Evolutionary conservation across 1,140 invertebrate species (phyloP), one percentile per base, ranked within the genome.

Genomic region (Drosophila pandora): DNA sequence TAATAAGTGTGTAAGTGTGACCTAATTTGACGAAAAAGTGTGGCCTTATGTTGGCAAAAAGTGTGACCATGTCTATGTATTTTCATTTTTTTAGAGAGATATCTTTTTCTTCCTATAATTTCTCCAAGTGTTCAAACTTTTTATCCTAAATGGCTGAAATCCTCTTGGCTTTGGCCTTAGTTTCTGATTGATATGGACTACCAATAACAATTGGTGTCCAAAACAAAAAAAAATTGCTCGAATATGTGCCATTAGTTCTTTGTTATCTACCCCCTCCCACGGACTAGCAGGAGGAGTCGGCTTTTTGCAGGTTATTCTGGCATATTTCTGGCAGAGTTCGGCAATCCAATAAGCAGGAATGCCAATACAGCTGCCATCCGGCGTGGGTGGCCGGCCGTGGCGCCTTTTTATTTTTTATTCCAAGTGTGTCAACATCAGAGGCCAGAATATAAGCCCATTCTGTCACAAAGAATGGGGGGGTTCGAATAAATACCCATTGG

Each of bases 321-420:
- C 17, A 41, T 63, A 41, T 56, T 34, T 8, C 30, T 39, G 60
- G 2, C 13, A 21, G 12, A 41, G 41, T 50, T 30, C 59, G 32
- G 1, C 60, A 64, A 65, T 50, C 71, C 70, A 63, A 74, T 73
- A 74, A 74, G 69, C 45, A 74, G 60, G 60, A 64, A 64, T 25
- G 70, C 60, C 59, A 74, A 74, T 74, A 64, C 71, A 74, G 70
- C 70, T 64, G 68, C 28, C 68, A 7, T 13, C 17, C 39, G 4
- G 7, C 4, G 22, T 25, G 17, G 5, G 22, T 3, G n/a, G 30
- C 7, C 7, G 7, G n/a, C 32, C 28, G 17, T 8, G 22, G 8
- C 43, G 25, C 25, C 25, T 28, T 28, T 41, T 25, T 23, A 9
- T 47, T 62, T 49, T 65, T 53, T 64, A 34, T 67, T 41, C 9